A percentile compares a stretch with the other conserved stretches of the same genome.
Conservation (phyloP, 2,888 invertebrate species). For the Diabrotica balteata region DNA sequence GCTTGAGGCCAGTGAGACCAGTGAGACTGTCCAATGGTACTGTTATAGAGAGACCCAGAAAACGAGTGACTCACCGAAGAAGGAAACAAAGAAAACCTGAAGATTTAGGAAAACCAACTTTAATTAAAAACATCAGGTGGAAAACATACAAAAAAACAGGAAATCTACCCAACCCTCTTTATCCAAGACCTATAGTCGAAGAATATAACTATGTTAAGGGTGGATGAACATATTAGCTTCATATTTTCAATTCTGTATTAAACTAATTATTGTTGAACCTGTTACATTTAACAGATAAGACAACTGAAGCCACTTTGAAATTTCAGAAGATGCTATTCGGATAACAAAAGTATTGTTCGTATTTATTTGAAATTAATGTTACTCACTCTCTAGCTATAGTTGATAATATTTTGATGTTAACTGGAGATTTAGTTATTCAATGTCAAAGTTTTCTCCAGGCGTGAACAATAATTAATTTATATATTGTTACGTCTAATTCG, state of each 20-base stretch:
- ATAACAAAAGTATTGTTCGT: not conserved
- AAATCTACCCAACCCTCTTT: constrained; percentile 63
- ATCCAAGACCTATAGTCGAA: constrained; percentile 68
- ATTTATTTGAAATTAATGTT: not conserved
- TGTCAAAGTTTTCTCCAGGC: no score
- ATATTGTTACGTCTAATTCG: no score
- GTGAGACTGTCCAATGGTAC: constrained; percentile 26
- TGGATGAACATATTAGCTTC: constrained; percentile 20
- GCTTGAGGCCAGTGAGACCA: not conserved
- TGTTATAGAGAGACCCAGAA: constrained; percentile 40
- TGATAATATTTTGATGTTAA: no score
- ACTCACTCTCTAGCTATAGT: no score
- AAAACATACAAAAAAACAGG: constrained; percentile 66
- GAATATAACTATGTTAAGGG: constrained; percentile 51
- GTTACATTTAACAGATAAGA: not conserved
- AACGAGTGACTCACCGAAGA: constrained; percentile 56
- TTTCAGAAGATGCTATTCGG: no score
- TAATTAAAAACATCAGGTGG: constrained; percentile 61
- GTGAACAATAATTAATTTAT: no score
- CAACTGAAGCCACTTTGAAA: not conserved
- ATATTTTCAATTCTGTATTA: not conserved
- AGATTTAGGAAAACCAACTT: constrained; percentile 26
- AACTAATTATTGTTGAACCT: not conserved
- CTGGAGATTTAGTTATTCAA: no score
- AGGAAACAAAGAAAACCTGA: constrained; percentile 56